Base-by-base conservation (phyloP, 2,113 vertebrate species). In the Pachycephala philippinensis region DNA sequence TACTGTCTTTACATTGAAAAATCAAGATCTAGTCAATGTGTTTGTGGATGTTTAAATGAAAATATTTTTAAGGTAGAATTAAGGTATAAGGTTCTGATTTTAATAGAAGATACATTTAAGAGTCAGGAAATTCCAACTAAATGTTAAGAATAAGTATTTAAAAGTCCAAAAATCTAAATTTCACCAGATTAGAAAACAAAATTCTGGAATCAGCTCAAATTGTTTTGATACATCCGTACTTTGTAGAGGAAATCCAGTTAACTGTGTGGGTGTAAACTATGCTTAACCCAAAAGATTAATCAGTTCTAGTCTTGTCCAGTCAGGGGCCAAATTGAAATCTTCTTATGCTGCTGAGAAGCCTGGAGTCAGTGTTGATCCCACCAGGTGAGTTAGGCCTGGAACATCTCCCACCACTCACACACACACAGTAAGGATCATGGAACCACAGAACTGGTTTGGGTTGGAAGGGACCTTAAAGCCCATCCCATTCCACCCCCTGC, bases 51-150 rank as follows among this genome's bases (percentile, higher is more conserved):
- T 52, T 74, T 39, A 72, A 91, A 89, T 45, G 28, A 65, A 87
- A 83, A 39, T 76, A 45, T 70, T 81, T 70, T 93, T 84, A 90
- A 95, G 87, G 81, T 94, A 89, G 84, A 84, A 75, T 85, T 93
- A 84, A 87, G n/a, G 30, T 52, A 19, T 35, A 30, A 76, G 27
- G 59, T 30, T 74, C 3, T 70, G 17, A 54, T 90, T 83, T 87
- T 53, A 42, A 61, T 33, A 22, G 24, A 74, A 53, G n/a, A 35
- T 28, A 21, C 1, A 6, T 68, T 42, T 57, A 44, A 45, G 33
- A 59, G 68, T 66, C 13, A 21, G 57, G 24, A 81, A 84, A 77
- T 40, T 60, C 14, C 8, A 22, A 26, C 15, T 47, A 14, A 71
- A 63, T 24, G n/a, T 22, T 42, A 63, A 77, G 22, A 85, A 39